These are phyloP conservation scores for Rhinichthys osculus DNA, from an alignment of 2,797 vertebrate species.

Conservation along the genomic window DNA sequence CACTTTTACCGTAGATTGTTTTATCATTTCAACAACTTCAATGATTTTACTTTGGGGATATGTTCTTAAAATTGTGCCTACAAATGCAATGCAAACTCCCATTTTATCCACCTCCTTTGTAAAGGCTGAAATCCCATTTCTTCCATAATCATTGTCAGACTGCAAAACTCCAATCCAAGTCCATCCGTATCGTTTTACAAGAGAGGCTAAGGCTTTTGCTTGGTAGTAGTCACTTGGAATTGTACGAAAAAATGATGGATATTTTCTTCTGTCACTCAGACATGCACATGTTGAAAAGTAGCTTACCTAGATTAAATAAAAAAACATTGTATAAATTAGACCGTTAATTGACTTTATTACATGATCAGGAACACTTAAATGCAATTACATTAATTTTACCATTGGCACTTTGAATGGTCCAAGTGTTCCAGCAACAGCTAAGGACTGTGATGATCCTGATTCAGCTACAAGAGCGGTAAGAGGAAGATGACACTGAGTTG, in stretches of 20 bases:
- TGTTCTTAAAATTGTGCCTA: conserved; percentile 74
- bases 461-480: conserved; percentile 79
- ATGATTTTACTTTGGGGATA: conserved; percentile 70
- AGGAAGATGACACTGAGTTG: conserved; percentile 66
- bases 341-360: not conserved
- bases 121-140: conserved; percentile 76
- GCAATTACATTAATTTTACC: conserved; percentile 4
- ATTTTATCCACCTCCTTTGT: conserved; percentile 73
- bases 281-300: conserved; percentile 85
- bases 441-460: conserved; percentile 80
- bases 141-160: conserved; percentile 80
- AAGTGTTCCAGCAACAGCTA: conserved; percentile 74
- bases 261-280: conserved; percentile 77
- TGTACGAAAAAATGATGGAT: conserved; percentile 82
- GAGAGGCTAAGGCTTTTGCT: conserved; percentile 78
- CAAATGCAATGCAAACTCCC: conserved; percentile 79
- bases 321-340: not conserved
- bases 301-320: conserved; percentile 72
- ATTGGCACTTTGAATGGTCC: conserved; percentile 79
- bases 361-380: not conserved
- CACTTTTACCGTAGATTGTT: conserved; percentile 75
- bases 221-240: conserved; percentile 82
- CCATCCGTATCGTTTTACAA: conserved; percentile 80
- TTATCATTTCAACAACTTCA: conserved; percentile 75
- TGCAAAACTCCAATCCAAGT: conserved; percentile 81